phyloP scores from a whole-genome alignment of 2,113 vertebrate species.

The Nycticorax nycticorax region DNA sequence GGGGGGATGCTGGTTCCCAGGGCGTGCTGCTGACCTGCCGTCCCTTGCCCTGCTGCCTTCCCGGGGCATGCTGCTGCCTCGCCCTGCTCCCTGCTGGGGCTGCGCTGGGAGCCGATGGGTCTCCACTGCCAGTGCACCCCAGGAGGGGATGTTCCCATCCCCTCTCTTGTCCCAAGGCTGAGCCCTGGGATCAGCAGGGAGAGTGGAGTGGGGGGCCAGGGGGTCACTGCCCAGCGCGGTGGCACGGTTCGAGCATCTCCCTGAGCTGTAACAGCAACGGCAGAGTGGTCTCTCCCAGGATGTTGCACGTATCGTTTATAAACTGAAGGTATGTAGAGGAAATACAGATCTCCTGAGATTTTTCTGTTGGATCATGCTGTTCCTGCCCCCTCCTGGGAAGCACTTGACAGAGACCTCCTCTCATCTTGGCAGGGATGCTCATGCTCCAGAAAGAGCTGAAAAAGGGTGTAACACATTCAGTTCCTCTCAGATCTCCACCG shows the following conservation, averaged over 20 bases:
- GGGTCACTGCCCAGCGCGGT: rapidly evolving
- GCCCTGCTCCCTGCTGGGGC: neutral
- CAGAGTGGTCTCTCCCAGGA: neutral
- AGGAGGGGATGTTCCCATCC: rapidly evolving
- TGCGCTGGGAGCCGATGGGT: rapidly evolving
- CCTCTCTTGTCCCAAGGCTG: rapidly evolving
- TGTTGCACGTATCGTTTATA: rapidly evolving
- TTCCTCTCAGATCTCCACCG: neutral
- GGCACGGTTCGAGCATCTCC: rapidly evolving
- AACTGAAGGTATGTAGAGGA: rapidly evolving
- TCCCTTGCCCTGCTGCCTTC: neutral
- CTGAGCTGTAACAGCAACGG: neutral
- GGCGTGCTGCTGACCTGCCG: rapidly evolving
- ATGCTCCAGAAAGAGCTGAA: neutral
- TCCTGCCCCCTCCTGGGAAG: neutral
- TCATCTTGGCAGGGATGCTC: neutral
- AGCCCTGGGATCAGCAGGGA: neutral
- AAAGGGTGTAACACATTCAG: rapidly evolving
- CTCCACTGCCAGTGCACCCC: rapidly evolving
- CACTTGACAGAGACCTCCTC: neutral
- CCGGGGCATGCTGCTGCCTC: rapidly evolving
- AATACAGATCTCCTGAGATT: rapidly evolving
- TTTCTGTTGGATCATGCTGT: neutral
- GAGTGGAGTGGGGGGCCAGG: neutral
- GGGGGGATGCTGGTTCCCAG: neutral